Conservation (phyloP, 2,113 vertebrate species). For the Lathamus discolor region DNA sequence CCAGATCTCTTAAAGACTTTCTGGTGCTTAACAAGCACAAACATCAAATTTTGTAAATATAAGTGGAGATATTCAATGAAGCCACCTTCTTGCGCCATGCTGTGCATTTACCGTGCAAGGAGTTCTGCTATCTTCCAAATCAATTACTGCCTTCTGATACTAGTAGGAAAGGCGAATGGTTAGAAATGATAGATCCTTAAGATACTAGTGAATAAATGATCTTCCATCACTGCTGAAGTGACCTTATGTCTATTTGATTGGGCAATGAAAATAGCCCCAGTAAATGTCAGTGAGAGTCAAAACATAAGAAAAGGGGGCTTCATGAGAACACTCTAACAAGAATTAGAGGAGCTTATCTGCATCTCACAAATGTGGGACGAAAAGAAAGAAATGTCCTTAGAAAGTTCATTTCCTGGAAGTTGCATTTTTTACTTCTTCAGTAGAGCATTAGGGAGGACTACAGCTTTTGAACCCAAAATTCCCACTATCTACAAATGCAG, state of each 20-base stretch:
- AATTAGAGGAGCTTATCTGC: background rate
- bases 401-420: background rate
- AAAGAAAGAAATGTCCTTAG: background rate
- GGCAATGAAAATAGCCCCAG: background rate
- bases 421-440: background rate
- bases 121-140: background rate
- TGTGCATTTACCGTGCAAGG: background rate
- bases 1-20: background rate
- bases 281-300: background rate
- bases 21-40: background rate
- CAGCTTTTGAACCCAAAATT: background rate
- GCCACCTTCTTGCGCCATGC: background rate
- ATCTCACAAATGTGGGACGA: background rate
- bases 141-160: background rate
- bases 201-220: background rate
- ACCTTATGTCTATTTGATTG: accelerated
- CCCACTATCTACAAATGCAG: background rate
- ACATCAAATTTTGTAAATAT: background rate
- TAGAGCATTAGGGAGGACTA: background rate
- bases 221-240: background rate
- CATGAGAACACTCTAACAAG: background rate
- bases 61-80: background rate
- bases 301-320: background rate
- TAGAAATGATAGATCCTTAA: background rate
- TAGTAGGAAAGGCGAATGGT: background rate